Conservation (phyloP, 2,113 vertebrate species). For the Protobothrops mucrosquamatus region DNA sequence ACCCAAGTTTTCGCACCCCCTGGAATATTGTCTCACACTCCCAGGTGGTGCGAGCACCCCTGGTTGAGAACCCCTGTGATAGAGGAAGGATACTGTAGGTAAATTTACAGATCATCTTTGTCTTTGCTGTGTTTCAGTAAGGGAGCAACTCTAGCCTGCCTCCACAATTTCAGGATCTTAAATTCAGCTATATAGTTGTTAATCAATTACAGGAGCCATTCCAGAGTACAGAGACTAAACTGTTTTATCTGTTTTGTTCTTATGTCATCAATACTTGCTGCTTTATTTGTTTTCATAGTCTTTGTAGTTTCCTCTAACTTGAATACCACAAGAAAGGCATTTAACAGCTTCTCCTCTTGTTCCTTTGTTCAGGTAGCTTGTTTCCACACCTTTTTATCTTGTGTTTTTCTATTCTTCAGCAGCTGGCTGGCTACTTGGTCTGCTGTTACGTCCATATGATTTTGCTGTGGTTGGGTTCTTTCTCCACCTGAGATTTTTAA, state of each 20-base stretch:
- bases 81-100: neutral
- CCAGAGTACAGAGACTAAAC: neutral
- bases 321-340: neutral
- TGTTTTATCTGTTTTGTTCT: neutral
- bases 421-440: neutral
- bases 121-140: neutral
- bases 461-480: neutral
- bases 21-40: too few relatives aligned
- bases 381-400: neutral
- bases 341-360: neutral
- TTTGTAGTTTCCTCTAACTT: neutral
- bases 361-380: neutral
- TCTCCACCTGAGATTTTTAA: neutral
- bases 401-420: neutral
- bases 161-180: neutral
- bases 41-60: too few relatives aligned
- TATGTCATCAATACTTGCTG: neutral
- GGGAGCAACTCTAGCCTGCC: neutral
- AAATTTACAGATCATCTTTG: neutral
- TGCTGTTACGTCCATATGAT: neutral
- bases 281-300: neutral
- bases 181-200: neutral
- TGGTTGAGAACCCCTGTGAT: too few relatives aligned
- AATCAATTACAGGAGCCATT: neutral
- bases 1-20: too few relatives aligned